Conservation (phyloP, 2,113 vertebrate genomes). For the Neotoma lepida region DNA sequence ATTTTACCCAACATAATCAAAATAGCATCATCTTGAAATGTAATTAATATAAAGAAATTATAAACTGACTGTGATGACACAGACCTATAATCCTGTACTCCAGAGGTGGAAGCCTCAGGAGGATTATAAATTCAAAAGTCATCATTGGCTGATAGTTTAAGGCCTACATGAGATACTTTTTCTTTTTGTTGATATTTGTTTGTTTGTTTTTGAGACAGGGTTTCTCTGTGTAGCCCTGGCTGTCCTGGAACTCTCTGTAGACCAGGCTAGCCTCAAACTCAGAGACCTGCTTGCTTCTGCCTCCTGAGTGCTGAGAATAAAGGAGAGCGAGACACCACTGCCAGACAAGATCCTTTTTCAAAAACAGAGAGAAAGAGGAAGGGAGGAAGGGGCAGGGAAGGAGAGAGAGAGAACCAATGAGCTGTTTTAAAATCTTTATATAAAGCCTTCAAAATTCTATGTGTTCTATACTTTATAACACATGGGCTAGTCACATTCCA, state of each 20-base stretch:
- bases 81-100: not conserved
- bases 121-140: not conserved
- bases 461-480: not conserved
- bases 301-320: not conserved
- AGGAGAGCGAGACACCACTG: not conserved
- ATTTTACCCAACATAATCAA: not conserved
- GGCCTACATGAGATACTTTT: not conserved
- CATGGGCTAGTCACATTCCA: not conserved
- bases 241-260: not conserved
- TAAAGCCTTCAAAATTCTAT: not conserved
- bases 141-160: not conserved
- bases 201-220: not conserved
- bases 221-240: not conserved
- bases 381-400: not conserved
- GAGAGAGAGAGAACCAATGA: not conserved
- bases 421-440: not conserved
- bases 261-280: not conserved
- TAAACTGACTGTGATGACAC: not conserved
- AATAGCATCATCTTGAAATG: constrained; percentile 5
- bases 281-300: not conserved
- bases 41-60: not conserved
- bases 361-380: not conserved
- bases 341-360: not conserved
- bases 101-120: not conserved
- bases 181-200: not conserved